phyloP scores from a whole-genome alignment of 2,797 vertebrate species.

The Aeoliscus strigatus region DNA sequence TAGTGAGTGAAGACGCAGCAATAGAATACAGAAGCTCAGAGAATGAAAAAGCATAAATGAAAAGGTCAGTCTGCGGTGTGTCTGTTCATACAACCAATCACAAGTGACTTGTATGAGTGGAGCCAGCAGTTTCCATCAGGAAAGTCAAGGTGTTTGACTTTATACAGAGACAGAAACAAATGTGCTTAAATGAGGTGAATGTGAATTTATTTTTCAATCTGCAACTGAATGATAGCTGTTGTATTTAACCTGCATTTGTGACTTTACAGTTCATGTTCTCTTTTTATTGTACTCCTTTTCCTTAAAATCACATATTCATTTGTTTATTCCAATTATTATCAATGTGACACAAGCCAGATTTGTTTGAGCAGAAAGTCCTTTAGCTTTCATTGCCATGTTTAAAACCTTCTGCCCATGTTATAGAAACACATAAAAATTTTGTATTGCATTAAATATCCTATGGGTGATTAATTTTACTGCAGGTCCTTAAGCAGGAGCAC shows the following conservation, averaged over 20 bases:
- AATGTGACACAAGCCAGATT: slow-evolving; percentile 95
- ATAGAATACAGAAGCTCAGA: too few species aligned
- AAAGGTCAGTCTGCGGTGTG: too few species aligned
- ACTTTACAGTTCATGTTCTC: slow-evolving; percentile 81
- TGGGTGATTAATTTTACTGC: slow-evolving; percentile 99
- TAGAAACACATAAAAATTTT: slow-evolving; percentile 98
- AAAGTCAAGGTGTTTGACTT: too few species aligned
- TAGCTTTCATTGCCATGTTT: slow-evolving; percentile 74
- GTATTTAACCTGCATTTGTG: slow-evolving; percentile 89
- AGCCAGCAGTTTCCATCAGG: too few species aligned
- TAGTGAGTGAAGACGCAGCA: too few species aligned
- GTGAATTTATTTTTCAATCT: slow-evolving; percentile 82
- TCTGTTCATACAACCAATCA: too few species aligned
- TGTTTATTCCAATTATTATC: slow-evolving; percentile 98
- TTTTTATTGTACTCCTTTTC: slow-evolving; percentile 48
- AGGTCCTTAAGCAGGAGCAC: slow-evolving; percentile 95
- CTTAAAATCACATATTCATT: slow-evolving; percentile 85
- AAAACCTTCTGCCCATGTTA: slow-evolving; percentile 87
- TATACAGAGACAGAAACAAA: slow-evolving; percentile 58
- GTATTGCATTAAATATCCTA: slow-evolving; percentile 98
- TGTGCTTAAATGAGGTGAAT: slow-evolving; percentile 69
- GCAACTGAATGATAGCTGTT: slow-evolving; percentile 90
- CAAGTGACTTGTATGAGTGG: too few species aligned
- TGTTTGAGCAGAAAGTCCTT: slow-evolving; percentile 75
- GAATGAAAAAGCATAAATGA: too few species aligned